Base-by-base conservation (phyloP, 2,113 vertebrate species). In the Vulpes lagopus region DNA sequence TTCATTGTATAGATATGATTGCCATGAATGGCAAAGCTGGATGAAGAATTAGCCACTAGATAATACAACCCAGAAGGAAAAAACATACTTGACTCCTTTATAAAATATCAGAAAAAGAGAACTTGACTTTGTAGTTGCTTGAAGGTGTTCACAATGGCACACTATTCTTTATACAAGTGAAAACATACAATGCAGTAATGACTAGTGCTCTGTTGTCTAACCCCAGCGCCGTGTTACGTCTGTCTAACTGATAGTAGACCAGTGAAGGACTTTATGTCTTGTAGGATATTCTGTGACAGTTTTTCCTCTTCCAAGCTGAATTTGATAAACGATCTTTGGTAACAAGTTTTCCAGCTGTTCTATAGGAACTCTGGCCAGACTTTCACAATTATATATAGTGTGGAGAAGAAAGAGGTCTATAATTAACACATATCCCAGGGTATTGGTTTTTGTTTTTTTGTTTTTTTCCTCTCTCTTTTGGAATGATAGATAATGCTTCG, bases 311-410 rank as follows among this genome's bases (percentile, higher is more conserved):
- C 64, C 57, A 83, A 25, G 55, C 91, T 94, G 91, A 85, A 27
- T 84, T 82, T 96, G 80, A 96, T 90, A n/a, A 97, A 79, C 55
- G 35, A n/a, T 97, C 60, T 90, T 95, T 82, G 76, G 71, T 97
- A 97, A 95, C 76, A 95, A 93, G 51, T 65, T 96, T 97, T 96
- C 95, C 91, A 97, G 94, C 78, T 97, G 94, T 97, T 89, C n/a
- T 43, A 4, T 94, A 49, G 67, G 93, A 97, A 65, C 60, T 96
- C 53, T 89, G 62, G 85, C 82, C 82, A 98, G 35, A 96, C 78
- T 82, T 95, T 82, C 73, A 96, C 86, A 95, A n/a, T 97, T 96
- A 89, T 57, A 65, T 79, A 81, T 90, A 81, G 80, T 67, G 20
- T 89, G 27, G 65, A 60, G 59, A 92, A 89, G 35, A 89, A 64